These are phyloP conservation scores for Melanargia galathea DNA, from an alignment of 2,888 invertebrate species.

Conservation along the genomic window DNA sequence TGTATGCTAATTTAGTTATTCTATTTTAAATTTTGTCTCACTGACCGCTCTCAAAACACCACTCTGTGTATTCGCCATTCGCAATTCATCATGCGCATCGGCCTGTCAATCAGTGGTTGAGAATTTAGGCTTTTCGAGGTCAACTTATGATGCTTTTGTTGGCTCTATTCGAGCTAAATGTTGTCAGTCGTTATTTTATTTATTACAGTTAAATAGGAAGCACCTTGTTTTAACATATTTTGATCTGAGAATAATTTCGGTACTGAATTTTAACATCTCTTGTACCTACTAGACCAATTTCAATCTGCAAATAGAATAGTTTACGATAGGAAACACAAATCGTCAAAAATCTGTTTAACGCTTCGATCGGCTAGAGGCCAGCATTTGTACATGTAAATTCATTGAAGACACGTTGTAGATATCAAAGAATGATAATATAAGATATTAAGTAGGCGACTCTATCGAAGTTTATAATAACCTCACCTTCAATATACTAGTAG, in stretches of 20 bases:
- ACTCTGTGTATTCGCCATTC: constrained; percentile 64
- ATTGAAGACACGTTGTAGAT: not conserved
- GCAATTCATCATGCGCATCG: constrained; percentile 74
- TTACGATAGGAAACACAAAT: too few species aligned
- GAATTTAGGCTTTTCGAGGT: constrained; percentile 37
- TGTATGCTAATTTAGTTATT: not conserved
- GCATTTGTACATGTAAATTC: too few species aligned
- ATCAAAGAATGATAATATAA: not conserved
- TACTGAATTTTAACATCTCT: too few species aligned
- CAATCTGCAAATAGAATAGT: too few species aligned
- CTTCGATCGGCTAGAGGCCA: too few species aligned
- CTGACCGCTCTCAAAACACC: not conserved
- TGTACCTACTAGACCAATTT: too few species aligned
- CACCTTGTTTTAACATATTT: not conserved
- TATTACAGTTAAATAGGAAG: constrained; percentile 1
- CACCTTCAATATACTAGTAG: not conserved
- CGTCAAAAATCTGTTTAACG: too few species aligned
- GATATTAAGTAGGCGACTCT: not conserved
- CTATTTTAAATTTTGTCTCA: not conserved
- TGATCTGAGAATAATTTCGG: not conserved
- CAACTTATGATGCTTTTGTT: constrained; percentile 19
- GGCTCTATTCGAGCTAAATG: not conserved
- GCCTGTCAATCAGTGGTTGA: constrained; percentile 54
- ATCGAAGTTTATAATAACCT: not conserved
- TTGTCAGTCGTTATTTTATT: constrained; percentile 2